Evolutionary conservation across 2,888 invertebrate species (phyloP).

Genomic region (Galeopsomyia nigrocyanea): DNA sequence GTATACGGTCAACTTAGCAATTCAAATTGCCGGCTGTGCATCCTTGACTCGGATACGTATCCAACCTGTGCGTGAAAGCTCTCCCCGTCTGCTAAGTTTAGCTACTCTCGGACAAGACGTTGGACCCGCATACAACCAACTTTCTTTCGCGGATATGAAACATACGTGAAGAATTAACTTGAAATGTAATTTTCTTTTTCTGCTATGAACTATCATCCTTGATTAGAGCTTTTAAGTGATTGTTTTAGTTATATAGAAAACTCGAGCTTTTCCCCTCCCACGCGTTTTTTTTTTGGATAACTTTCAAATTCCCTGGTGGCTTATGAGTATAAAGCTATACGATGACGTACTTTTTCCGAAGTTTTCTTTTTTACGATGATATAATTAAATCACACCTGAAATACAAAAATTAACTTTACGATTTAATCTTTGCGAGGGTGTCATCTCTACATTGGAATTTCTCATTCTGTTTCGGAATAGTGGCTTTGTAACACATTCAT

Average conservation of each 20-base stretch:
- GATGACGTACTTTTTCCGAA: too few relatives aligned
- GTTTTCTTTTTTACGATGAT: too few relatives aligned
- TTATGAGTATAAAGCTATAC: too few relatives aligned
- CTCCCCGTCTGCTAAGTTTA: conserved; percentile 26
- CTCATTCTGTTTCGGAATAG: too few relatives aligned
- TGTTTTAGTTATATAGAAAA: background rate
- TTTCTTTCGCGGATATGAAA: background rate
- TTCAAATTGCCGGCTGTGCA: conserved; percentile 55
- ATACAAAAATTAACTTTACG: too few relatives aligned
- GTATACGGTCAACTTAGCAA: conserved; percentile 55
- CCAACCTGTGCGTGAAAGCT: background rate
- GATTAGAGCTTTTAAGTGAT: conserved; percentile 16
- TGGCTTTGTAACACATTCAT: too few relatives aligned
- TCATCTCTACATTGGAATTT: too few relatives aligned
- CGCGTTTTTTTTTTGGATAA: too few relatives aligned
- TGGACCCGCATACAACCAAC: conserved; percentile 1
- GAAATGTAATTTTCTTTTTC: background rate
- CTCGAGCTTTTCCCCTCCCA: too few relatives aligned
- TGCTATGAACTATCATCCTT: background rate
- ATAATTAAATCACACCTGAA: too few relatives aligned
- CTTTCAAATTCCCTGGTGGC: too few relatives aligned
- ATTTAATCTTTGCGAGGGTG: too few relatives aligned
- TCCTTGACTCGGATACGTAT: conserved; percentile 52
- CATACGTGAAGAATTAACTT: conserved; percentile 16
- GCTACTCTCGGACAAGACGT: conserved; percentile 25